A percentile compares a stretch with the other conserved stretches of the same genome.
These are phyloP conservation scores for Microhierax caerulescens DNA, from an alignment of 2,797 vertebrate species.

Conservation along the genomic window DNA sequence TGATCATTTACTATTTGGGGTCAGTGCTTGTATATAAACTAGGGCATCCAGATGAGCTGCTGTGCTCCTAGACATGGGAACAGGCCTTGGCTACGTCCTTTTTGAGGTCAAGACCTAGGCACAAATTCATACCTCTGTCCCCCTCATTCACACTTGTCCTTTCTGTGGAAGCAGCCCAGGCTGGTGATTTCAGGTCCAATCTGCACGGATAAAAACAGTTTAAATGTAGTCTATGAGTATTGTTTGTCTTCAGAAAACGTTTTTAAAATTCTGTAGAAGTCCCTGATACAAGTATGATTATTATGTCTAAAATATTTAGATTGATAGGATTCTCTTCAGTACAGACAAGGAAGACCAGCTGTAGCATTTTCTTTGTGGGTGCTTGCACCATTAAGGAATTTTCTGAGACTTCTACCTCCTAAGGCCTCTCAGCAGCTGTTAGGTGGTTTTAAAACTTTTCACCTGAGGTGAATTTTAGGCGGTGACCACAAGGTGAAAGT, in stretches of 20 bases:
- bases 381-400: neutral
- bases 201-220: neutral
- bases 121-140: neutral
- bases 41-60: neutral
- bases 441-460: slow-evolving; percentile 26
- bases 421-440: neutral
- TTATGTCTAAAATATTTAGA: neutral
- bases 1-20: neutral
- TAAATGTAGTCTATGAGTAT: neutral
- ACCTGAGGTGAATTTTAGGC: slow-evolving; percentile 43
- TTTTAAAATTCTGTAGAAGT: neutral
- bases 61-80: neutral
- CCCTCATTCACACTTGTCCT: neutral
- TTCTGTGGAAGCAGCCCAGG: neutral
- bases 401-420: neutral
- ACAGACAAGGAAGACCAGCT: neutral
- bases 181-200: neutral
- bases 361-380: neutral
- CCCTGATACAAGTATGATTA: neutral
- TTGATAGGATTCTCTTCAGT: neutral
- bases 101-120: neutral
- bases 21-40: neutral
- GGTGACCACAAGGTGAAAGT: slow-evolving; percentile 29
- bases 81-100: neutral
- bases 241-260: neutral